A percentile compares a stretch with the other conserved stretches of the same genome.
Evolutionary conservation across 2,113 vertebrate genomes (phyloP).

Genomic region (Jaculus jaculus): DNA sequence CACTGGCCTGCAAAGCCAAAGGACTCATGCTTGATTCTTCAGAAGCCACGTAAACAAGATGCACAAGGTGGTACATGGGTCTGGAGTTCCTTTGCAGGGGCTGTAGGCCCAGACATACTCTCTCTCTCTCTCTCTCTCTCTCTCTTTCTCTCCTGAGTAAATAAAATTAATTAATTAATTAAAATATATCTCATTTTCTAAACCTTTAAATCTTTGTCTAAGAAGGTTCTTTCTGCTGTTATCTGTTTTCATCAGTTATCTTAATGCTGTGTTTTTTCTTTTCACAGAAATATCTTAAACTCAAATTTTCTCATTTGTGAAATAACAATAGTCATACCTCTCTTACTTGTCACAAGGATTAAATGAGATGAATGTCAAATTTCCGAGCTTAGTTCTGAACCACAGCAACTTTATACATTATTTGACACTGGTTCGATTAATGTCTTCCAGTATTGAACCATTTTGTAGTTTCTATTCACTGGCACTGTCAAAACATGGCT

Average conservation of each 20-base stretch:
- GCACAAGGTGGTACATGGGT: too few relatives aligned
- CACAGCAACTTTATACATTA: not conserved
- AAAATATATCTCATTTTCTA: not conserved
- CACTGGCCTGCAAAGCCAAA: too few relatives aligned
- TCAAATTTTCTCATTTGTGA: constrained; percentile 7
- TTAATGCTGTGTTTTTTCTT: not conserved
- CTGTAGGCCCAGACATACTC: too few relatives aligned
- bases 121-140: too few relatives aligned
- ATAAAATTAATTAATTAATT: not conserved
- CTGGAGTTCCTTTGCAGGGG: too few relatives aligned
- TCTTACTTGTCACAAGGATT: not conserved
- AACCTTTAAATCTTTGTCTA: not conserved
- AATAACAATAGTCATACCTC: not conserved
- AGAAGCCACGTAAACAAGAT: too few relatives aligned
- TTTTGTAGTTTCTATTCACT: not conserved
- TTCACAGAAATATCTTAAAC: not conserved
- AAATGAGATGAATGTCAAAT: constrained; percentile 31
- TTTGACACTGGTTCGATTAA: not conserved
- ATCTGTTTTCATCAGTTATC: not conserved
- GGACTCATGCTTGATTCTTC: too few relatives aligned
- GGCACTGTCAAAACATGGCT: not conserved
- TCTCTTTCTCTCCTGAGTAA: not conserved
- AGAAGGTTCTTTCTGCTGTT: not conserved
- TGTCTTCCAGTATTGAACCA: not conserved
- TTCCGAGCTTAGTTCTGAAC: constrained; percentile 20